Evolutionary conservation across 2,888 invertebrate species (phyloP), one percentile per base, ranked within the genome.

Genomic region (Megamerina dolium): DNA sequence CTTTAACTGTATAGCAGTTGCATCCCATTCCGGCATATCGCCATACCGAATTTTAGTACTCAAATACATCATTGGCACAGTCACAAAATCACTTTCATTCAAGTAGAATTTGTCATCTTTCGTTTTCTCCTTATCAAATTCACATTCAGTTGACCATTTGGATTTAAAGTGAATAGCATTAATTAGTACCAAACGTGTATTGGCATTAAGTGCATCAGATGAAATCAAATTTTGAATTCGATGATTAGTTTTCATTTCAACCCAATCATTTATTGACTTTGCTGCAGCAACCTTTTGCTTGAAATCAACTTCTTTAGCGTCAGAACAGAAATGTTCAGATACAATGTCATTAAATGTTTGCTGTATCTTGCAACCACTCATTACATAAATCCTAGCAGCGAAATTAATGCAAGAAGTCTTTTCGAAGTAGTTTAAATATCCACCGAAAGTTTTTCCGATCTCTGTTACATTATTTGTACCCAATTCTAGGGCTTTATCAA

Each of bases 121-220:
- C 0, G 90, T 92, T 3, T 53, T 21, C 0, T 55, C 52, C 5
- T 73, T 59, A n/a, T n/a, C n/a, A n/a, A n/a, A n/a, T n/a, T n/a
- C n/a, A n/a, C n/a, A n/a, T 74, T 58, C 83, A 84, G 59, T 87
- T 89, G 4, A 87, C 88, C 91, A 92, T 26, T 76, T 74, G 16
- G 87, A 85, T 73, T 89, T 89, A 72, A 92, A 91, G 66, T 90
- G 87, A 17, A 91, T 78, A 3, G 90, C 90, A 64, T 89, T 91
- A 2, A 88, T 77, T n/a, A 91, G 75, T 3, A 91, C 83, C 49
- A 89, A 64, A 21, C 80, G 74, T 2, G 87, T 85, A 2, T 68
- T 50, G 0, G 43, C 17, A 59, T 70, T 55, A 8, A 89, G 57
- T 57, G 73, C 72, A 47, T 73, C 78, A 1, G 78, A 18, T 0